These are phyloP conservation scores for Acromyrmex heyeri DNA, from an alignment of 1,140 invertebrate genomes.

Conservation along the genomic window DNA sequence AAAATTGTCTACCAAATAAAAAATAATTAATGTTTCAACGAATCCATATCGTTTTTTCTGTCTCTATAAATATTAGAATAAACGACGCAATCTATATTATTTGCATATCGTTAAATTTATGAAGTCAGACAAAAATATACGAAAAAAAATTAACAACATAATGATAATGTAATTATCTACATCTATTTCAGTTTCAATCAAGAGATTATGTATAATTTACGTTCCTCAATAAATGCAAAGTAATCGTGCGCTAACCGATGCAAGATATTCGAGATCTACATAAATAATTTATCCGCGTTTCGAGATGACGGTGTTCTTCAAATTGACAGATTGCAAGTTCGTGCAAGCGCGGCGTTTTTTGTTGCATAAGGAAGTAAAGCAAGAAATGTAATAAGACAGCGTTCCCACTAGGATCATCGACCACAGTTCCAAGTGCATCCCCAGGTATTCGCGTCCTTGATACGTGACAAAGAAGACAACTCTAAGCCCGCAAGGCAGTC, in stretches of 20 bases:
- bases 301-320: constrained; percentile 10
- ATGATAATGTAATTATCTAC: neutral
- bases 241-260: neutral
- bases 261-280: neutral
- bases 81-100: neutral
- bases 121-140: neutral
- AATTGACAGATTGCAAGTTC: constrained; percentile 27
- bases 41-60: neutral
- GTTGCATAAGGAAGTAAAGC: constrained; percentile 35
- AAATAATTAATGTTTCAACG: constrained; percentile 24
- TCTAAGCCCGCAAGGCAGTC: constrained; percentile 9
- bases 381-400: constrained; percentile 52
- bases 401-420: constrained; percentile 50
- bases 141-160: neutral
- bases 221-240: constrained; percentile 11
- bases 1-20: constrained; percentile 28
- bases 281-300: constrained; percentile 25
- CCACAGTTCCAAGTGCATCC: constrained; percentile 36
- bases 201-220: neutral
- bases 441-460: constrained; percentile 48
- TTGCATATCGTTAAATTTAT: constrained; percentile 2
- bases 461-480: constrained; percentile 56
- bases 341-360: constrained; percentile 37
- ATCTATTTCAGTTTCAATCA: neutral
- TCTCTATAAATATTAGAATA: neutral